Percentiles rank a stretch among this genome's conserved stretches.
Evolutionary conservation across 2,888 invertebrate species (phyloP).

Genomic region (Lasioglossum morio): DNA sequence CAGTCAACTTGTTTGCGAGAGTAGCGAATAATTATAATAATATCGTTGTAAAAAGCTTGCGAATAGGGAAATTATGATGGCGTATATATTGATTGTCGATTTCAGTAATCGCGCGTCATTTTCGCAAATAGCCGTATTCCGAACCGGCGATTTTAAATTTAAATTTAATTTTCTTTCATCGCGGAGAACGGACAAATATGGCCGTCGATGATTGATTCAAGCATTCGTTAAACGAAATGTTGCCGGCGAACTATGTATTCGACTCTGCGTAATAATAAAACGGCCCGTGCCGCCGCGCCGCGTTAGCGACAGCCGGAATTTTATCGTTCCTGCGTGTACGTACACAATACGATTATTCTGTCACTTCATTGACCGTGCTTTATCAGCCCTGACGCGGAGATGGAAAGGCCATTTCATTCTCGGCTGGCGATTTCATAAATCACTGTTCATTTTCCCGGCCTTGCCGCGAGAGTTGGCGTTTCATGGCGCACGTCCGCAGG

Average conservation of each 20-base stretch:
- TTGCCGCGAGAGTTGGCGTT: conserved; percentile 28
- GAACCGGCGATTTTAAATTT: conserved; percentile 2
- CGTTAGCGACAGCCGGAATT: conserved; percentile 51
- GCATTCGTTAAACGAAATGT: conserved; percentile 21
- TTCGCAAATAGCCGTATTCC: not conserved
- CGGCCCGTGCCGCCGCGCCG: conserved; percentile 41
- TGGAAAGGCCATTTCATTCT: conserved; percentile 62
- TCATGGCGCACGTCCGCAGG: not conserved
- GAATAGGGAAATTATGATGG: not conserved
- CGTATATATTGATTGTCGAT: not conserved
- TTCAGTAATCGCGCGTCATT: not conserved
- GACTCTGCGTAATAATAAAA: conserved; percentile 42
- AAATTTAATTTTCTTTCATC: conserved; percentile 9
- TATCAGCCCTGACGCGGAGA: conserved; percentile 59
- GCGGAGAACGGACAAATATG: conserved; percentile 1
- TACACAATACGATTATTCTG: conserved; percentile 62
- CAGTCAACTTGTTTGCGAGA: not conserved
- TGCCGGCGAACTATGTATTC: not conserved
- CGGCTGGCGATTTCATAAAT: conserved; percentile 60
- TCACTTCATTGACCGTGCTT: conserved; percentile 62
- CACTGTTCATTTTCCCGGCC: conserved; percentile 43
- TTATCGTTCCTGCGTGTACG: conserved; percentile 48
- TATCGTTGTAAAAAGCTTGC: not conserved
- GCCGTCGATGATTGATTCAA: conserved; percentile 42
- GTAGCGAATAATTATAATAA: not conserved